Conservation (phyloP, 2,113 vertebrate species). For the Phyllostomus discolor region DNA sequence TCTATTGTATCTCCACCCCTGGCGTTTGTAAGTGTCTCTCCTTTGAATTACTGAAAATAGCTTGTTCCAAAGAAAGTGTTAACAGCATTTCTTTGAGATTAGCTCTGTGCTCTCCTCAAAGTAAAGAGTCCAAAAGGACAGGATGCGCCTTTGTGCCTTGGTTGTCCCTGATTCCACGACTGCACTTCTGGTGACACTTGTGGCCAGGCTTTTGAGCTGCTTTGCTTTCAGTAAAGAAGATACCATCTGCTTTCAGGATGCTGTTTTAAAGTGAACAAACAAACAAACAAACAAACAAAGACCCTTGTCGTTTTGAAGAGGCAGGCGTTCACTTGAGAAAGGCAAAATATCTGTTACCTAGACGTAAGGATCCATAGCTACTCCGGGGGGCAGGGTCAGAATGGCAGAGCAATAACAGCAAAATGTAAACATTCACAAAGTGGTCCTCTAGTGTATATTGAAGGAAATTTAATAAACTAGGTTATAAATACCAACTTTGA, state of each 20-base stretch:
- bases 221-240: neutral
- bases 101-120: neutral
- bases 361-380: neutral
- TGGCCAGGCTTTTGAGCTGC: neutral
- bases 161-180: neutral
- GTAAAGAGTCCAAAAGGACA: neutral
- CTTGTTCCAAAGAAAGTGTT: conserved; percentile 31
- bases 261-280: neutral
- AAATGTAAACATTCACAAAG: neutral
- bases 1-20: neutral
- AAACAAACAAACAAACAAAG: neutral
- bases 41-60: conserved; percentile 51
- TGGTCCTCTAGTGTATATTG: neutral
- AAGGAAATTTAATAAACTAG: neutral
- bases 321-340: neutral
- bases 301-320: neutral
- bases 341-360: neutral
- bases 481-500: neutral
- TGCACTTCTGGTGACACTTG: neutral
- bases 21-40: neutral
- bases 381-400: neutral
- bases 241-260: neutral
- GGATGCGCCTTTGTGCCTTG: neutral
- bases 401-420: neutral
- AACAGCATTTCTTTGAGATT: conserved; percentile 23